A percentile compares a stretch with the other conserved stretches of the same genome.
Evolutionary conservation across 2,113 vertebrate genomes (phyloP).

Genomic region (Astur gentilis): DNA sequence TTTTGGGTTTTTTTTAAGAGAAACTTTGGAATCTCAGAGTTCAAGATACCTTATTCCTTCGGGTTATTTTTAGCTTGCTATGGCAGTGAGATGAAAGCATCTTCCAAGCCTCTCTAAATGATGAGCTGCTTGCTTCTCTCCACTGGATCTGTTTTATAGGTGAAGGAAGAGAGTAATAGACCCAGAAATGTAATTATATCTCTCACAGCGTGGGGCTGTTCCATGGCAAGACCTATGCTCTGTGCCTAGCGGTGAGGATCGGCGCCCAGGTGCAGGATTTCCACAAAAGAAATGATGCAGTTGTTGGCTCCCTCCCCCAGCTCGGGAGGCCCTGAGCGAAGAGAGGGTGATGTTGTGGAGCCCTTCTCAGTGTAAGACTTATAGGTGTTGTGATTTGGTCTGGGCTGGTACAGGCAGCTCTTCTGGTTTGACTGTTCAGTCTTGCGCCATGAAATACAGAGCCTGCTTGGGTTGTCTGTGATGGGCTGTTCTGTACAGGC

Average conservation of each 20-base stretch:
- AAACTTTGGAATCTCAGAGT: background rate
- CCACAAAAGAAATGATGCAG: background rate
- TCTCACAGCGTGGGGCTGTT: background rate
- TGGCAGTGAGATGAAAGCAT: background rate
- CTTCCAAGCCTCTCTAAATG: background rate
- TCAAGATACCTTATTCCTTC: background rate
- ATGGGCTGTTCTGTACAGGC: background rate
- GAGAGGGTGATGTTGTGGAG: background rate
- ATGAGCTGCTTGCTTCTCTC: background rate
- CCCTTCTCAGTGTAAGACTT: background rate
- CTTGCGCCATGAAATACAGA: background rate
- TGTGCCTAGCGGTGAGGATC: background rate
- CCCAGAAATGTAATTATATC: background rate
- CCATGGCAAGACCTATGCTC: background rate
- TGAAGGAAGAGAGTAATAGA: background rate
- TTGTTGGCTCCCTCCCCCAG: background rate
- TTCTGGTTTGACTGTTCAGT: background rate
- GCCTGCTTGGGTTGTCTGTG: background rate
- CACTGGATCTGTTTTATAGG: background rate
- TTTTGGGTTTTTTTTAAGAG: background rate
- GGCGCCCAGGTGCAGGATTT: background rate
- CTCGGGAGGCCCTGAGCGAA: background rate
- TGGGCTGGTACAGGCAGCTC: background rate
- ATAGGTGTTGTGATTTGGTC: background rate
- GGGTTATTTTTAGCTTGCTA: background rate